Conservation (phyloP, 2,113 vertebrate species). For the Orthonyx spaldingii region DNA sequence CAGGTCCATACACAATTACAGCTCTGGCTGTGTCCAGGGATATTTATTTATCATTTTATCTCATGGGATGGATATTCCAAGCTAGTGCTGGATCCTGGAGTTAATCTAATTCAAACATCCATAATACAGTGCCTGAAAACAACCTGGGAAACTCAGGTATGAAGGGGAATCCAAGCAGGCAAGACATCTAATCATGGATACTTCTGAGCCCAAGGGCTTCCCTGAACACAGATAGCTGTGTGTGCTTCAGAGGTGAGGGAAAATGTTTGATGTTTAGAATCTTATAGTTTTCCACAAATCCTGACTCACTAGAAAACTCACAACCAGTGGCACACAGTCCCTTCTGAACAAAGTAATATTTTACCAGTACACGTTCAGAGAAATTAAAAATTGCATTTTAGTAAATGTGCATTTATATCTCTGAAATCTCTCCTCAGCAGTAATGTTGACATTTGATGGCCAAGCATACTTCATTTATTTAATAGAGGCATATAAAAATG, state of each 20-base stretch:
- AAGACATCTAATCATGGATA: neutral
- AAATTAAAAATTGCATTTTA: neutral
- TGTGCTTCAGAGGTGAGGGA: accelerated
- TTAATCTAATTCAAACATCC: neutral
- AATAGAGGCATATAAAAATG: neutral
- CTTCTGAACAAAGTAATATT: neutral
- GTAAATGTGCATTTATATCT: neutral
- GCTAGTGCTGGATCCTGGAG: neutral
- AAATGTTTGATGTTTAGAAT: neutral
- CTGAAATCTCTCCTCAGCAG: neutral
- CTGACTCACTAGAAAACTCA: neutral
- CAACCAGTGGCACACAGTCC: neutral
- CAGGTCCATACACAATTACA: neutral
- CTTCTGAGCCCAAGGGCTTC: neutral
- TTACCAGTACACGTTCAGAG: neutral
- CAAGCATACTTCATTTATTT: neutral
- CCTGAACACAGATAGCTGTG: neutral
- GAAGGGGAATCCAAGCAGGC: neutral
- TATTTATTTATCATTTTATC: neutral
- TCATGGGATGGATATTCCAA: neutral
- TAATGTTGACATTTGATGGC: neutral
- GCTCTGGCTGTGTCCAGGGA: neutral
- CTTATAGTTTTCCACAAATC: neutral
- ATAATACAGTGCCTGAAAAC: neutral
- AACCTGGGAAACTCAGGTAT: neutral